Evolutionary conservation across 2,888 invertebrate species (phyloP).

Genomic region (Meteorus cinctellus): DNA sequence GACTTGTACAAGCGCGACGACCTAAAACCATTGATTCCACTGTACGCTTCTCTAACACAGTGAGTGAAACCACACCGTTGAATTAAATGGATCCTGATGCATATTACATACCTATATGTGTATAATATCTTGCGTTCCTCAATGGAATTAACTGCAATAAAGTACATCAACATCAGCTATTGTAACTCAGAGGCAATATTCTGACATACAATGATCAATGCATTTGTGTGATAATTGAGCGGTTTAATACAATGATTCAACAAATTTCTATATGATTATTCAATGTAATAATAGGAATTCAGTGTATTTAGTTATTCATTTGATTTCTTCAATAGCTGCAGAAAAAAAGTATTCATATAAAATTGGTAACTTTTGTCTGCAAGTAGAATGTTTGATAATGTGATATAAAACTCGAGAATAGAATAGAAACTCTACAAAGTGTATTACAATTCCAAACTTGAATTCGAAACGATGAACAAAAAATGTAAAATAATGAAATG

Average conservation of each 20-base stretch:
- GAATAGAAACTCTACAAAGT: too few species aligned
- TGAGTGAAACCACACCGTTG: slow-evolving; percentile 34
- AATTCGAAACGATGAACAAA: background rate
- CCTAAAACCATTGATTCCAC: slow-evolving; percentile 29
- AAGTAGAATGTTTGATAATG: too few species aligned
- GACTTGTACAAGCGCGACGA: slow-evolving; percentile 2
- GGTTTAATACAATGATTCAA: background rate
- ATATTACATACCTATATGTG: background rate
- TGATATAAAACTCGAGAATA: too few species aligned
- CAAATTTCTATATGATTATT: background rate
- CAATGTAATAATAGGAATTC: background rate
- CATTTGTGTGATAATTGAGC: background rate
- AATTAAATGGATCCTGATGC: slow-evolving; percentile 8
- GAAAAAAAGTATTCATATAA: background rate
- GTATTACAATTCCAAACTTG: background rate
- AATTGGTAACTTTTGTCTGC: too few species aligned
- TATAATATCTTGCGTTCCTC: background rate
- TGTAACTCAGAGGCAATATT: background rate
- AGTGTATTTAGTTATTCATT: too few species aligned
- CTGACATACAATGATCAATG: background rate
- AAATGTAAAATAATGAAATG: background rate
- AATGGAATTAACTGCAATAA: slow-evolving; percentile 10
- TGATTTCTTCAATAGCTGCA: background rate
- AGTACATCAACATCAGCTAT: background rate
- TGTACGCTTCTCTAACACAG: background rate